Evolutionary conservation across 2,113 vertebrate species (phyloP), one percentile per base, ranked within the genome.

Genomic region (Heterotilapia buettikoferi): DNA sequence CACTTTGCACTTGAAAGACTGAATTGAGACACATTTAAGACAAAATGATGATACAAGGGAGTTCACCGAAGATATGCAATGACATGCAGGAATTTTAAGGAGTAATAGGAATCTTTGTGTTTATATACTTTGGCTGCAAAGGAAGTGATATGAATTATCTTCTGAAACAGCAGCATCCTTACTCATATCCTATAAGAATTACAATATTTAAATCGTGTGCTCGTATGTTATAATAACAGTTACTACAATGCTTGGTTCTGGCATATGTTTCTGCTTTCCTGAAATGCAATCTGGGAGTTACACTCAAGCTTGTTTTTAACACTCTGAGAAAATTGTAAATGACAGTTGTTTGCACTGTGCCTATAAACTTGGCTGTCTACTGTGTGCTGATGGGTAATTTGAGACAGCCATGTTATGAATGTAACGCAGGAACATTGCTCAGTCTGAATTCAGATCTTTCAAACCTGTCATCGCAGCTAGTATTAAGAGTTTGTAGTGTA

Each of bases 41-140:
- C 43, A 38, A 68, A 87, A 61, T 40, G 47, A 63, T 89, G 33
- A 45, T 21, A 33, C 9, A 71, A 86, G 86, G 87, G 92, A 90
- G 87, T 87, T 66, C 31, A 86, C 78, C 71, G 56, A 86, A 91
- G 78, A 92, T 7, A 18, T 76, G 14, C 38, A 83, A 63, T 84
- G 84, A 89, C 57, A 84, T 79, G 4, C 31, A 59, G 83, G 89
- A 92, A 93, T 92, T 88, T 92, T 43, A 85, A 83, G 91, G 88
- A 89, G 88, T 71, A 33, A 78, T 21, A 24, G 29, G 31, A 76
- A 21, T 90, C 11, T 68, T 82, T 71, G 71, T 53, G 38, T 56
- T 78, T 43, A 88, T 80, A 84, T 63, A 24, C 29, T 89, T 87
- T 33, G 31, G 53, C 68, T 83, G 68, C 73, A 81, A 33, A 80